Base-by-base conservation (phyloP, 2,113 vertebrate genomes). In the Labeo rohita region DNA sequence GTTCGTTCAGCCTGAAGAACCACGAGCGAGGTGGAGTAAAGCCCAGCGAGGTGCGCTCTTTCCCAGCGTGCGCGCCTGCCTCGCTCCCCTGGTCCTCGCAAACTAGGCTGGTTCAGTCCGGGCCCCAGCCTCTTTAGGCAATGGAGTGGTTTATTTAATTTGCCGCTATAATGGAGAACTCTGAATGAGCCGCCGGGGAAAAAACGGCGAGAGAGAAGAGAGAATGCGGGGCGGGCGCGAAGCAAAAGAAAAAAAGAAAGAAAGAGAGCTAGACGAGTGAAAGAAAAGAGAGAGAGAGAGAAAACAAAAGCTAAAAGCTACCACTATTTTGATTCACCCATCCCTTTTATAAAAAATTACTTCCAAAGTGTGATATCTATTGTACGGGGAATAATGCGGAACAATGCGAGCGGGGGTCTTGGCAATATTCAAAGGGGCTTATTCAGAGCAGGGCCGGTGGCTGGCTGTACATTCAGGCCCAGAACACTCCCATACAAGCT, bases 101-200 rank as follows among this genome's bases (percentile, higher is more conserved):
- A 92, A 92, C 93, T 91, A 94, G 92, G 28, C 90, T 89, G 93
- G 90, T 92, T 94, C 93, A 92, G 94, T 91, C 95, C 93, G 81
- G 65, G 94, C 93, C 95, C 89, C 89, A 94, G 95, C 94, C 95
- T 95, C 94, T 96, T 92, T 93, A 93, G 95, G 95, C 96, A 92
- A 94, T 95, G 94, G 95, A 94, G 96, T 94, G 97, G 96, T 98
- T 99, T 98, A 99, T 99, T 99, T 99, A 98, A 99, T 99, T 99
- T 98, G 97, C 95, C 96, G 94, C 95, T 95, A 97, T 97, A 97
- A 98, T 97, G 93, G 97, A 95, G 95, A 94, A 96, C 93, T 95
- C 94, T 96, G 97, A 98, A 96, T 96, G 97, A 96, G 96, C 95
- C 95, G 94, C 93, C 93, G 96, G 96, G 96, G 90, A 81, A 80